Base-by-base conservation (phyloP, 2,113 vertebrate species). In the Rattus rattus region DNA sequence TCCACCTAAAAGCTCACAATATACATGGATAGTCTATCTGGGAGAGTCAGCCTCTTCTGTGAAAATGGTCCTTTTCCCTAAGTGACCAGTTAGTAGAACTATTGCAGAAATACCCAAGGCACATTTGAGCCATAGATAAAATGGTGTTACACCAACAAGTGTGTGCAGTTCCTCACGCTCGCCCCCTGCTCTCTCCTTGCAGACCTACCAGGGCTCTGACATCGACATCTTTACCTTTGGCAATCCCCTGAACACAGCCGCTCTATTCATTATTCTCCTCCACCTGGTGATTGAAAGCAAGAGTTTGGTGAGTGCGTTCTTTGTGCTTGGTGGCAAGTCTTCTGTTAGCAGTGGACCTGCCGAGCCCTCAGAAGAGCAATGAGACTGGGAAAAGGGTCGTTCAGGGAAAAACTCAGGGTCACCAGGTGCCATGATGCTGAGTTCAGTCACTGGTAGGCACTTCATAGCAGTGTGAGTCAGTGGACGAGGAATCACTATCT, bases 271-370 rank as follows among this genome's bases (percentile, higher is more conserved):
- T 97, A 99, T 99, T 96, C 98, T 99, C 67, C 97, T 99, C 92
- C 99, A 99, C 87, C 99, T 99, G 92, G 98, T 99, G 72, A 99
- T 99, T 30, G 99, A 99, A 98, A 99, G 99, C 97, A 99, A 99
- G 97, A 99, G 99, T 63, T 96, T 99, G 99, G 99, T 99, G 96
- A 99, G 99, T 98, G 81, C 26, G 88, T 94, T 80, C 56, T 47
- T n/a, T 49, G 4, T 61, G n/a, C 33, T 9, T 56, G 39, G 67
- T 80, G 39, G 36, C 3, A 28, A 80, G 47, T 26, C 56, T 73
- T 63, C 73, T 80, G 0, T 69, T 83, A 84, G 33, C 43, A 26
- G 28, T 19, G 26, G 65, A 14, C 75, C 70, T 56, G 52, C 72
- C 13, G 24, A 90, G 70, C 33, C 70, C 49, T 81, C 70, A 52